Conservation (phyloP, 2,888 invertebrate genomes). For the Synanthedon tipuliformis region DNA sequence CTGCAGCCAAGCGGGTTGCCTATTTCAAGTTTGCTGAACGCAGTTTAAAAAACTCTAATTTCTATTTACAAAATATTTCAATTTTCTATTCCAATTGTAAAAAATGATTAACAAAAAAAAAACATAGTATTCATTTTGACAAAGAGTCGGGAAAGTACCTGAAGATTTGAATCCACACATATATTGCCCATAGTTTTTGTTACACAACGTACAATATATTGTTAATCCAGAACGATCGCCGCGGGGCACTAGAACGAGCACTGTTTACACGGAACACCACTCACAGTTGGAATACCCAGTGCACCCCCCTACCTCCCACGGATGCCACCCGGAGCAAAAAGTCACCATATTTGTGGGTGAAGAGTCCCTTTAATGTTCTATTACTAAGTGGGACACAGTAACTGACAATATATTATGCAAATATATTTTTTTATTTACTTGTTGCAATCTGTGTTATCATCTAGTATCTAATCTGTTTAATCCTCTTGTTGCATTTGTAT, state of each 20-base stretch:
- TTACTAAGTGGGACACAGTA: neutral
- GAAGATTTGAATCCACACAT: constrained; percentile 1
- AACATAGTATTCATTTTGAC: too few relatives aligned
- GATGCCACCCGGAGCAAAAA: neutral
- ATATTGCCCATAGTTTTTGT: neutral
- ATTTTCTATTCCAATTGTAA: too few relatives aligned
- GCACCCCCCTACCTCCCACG: constrained; percentile 1
- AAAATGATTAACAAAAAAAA: too few relatives aligned
- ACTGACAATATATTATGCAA: neutral
- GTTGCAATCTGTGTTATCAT: too few relatives aligned
- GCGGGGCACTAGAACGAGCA: constrained; percentile 16
- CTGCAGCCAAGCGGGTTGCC: too few relatives aligned
- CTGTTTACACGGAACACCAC: constrained; percentile 33
- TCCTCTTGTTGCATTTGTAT: too few relatives aligned
- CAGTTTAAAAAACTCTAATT: too few relatives aligned
- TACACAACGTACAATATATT: neutral
- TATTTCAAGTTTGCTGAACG: too few relatives aligned
- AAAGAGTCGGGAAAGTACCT: neutral
- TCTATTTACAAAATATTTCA: too few relatives aligned
- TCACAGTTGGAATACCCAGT: constrained; percentile 11
- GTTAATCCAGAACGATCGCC: constrained; percentile 21
- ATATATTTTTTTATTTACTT: too few relatives aligned
- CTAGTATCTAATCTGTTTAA: too few relatives aligned
- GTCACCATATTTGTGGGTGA: neutral
- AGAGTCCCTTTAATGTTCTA: neutral